Evolutionary conservation across 2,888 invertebrate species (phyloP).

Genomic region (Drosophila neoperkinsi): DNA sequence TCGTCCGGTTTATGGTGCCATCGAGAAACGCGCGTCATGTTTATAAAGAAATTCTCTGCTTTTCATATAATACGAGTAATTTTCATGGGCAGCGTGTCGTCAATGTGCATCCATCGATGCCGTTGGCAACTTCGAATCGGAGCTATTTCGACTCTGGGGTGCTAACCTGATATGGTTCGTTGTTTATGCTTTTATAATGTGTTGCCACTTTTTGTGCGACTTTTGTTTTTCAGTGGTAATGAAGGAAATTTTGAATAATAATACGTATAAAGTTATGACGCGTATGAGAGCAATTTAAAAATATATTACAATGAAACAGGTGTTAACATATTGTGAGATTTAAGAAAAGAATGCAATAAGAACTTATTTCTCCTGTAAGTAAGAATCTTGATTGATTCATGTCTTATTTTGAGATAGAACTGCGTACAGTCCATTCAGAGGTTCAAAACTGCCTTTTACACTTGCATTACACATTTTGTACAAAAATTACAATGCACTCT

Average conservation of each 20-base stretch:
- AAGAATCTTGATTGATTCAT: background rate
- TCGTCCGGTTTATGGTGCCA: conserved; percentile 74
- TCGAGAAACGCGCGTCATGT: conserved; percentile 58
- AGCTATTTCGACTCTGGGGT: conserved; percentile 20
- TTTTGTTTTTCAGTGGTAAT: background rate
- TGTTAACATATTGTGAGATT: background rate
- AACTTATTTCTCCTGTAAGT: background rate
- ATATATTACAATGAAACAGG: background rate
- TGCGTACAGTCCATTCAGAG: background rate
- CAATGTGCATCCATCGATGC: conserved; percentile 53
- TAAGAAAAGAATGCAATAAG: background rate
- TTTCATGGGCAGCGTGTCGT: conserved; percentile 61
- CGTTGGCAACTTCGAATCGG: conserved; percentile 30
- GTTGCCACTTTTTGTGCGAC: conserved; percentile 51
- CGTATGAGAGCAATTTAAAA: background rate
- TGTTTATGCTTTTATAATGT: conserved; percentile 59
- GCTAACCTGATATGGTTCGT: conserved; percentile 15
- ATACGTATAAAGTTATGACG: background rate
- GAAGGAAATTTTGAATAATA: background rate
- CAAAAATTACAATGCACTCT: background rate
- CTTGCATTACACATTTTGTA: background rate
- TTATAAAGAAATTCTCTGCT: conserved; percentile 68
- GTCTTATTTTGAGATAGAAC: background rate
- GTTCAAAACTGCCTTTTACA: background rate
- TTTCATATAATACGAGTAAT: conserved; percentile 62